phyloP scores from a whole-genome alignment of 2,113 vertebrate genomes.

The Xerus inauris region DNA sequence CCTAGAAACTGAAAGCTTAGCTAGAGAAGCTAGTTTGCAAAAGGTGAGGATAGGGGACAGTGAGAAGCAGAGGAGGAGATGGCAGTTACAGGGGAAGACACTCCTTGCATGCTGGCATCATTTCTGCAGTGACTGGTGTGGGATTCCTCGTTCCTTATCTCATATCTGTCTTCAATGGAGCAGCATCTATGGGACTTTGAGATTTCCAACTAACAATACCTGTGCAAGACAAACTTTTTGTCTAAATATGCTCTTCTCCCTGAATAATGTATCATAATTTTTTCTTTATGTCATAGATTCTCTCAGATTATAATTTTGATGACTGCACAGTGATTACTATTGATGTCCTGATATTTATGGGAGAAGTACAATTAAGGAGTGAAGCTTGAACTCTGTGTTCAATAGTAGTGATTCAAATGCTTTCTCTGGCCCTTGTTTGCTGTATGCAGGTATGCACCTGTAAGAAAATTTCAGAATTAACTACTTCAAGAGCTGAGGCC shows the following conservation, averaged over 20 bases:
- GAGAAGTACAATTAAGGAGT: not conserved
- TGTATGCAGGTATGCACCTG: fast-evolving
- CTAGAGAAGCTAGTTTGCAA: not conserved
- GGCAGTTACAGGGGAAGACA: not conserved
- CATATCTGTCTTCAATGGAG: not conserved
- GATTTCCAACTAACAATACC: not conserved
- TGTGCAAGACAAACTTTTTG: not conserved
- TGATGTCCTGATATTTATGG: not conserved
- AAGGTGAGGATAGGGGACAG: not conserved
- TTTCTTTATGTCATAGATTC: not conserved
- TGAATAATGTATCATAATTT: not conserved
- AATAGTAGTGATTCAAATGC: not conserved
- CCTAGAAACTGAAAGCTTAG: not conserved
- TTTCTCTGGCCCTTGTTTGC: not conserved
- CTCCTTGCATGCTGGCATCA: not conserved
- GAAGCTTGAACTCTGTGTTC: not conserved
- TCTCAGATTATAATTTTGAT: not conserved
- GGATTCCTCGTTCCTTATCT: not conserved
- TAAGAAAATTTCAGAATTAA: not conserved
- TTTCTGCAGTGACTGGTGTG: not conserved
- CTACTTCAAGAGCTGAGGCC: not conserved
- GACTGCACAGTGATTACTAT: too few relatives aligned
- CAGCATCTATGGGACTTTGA: not conserved
- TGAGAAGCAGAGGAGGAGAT: not conserved
- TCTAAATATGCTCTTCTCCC: not conserved